Evolutionary conservation across 1,140 invertebrate species (phyloP), one percentile per base, ranked within the genome.

Genomic region (Laodelphax striatellus): DNA sequence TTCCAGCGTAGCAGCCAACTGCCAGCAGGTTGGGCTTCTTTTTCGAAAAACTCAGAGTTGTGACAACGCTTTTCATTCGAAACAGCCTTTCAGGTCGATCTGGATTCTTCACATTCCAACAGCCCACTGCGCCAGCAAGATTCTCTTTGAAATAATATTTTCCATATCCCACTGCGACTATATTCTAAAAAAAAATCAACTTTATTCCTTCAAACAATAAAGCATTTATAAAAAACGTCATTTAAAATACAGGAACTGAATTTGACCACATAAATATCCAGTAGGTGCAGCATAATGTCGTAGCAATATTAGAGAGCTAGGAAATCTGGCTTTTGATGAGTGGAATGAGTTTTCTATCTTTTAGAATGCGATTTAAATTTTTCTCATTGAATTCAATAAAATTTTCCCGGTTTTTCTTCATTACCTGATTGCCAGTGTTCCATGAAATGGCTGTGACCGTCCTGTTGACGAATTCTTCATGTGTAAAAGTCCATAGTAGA

Each of bases 91-190:
- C 80, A 0, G 80, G 79, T 63, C 74, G 75, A 9, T 74, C 75
- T 0, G 79, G 79, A 63, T 80, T 81, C 68, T 81, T 81, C 16
- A 81, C 61, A 8, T 75, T 72, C 71, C 73, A 81, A 57, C 78
- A 73, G 57, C 78, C 72, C 16, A 81, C 70, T 42, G 79, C 68
- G 9, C 80, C 79, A 10, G 52, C 24, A 2, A 61, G 58, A 10
- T 34, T 22, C 3, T 44, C 38, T n/a, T 28, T 11, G 41, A 61
- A 57, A 14, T 58, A 41, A 19, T 46, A 64, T 53, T 67, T 63
- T 3, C 64, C 66, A 21, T 69, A 69, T 6, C 68, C 66, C 0
- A 66, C 66, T 5, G 66, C 68, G 5, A 69, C 52, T 8, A 69
- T 52, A 22, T 68, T 60, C 61, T 66, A 53, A 34, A 61, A 46